Base-by-base conservation (phyloP, 2,113 vertebrate species). In the Henicopernis longicauda region DNA sequence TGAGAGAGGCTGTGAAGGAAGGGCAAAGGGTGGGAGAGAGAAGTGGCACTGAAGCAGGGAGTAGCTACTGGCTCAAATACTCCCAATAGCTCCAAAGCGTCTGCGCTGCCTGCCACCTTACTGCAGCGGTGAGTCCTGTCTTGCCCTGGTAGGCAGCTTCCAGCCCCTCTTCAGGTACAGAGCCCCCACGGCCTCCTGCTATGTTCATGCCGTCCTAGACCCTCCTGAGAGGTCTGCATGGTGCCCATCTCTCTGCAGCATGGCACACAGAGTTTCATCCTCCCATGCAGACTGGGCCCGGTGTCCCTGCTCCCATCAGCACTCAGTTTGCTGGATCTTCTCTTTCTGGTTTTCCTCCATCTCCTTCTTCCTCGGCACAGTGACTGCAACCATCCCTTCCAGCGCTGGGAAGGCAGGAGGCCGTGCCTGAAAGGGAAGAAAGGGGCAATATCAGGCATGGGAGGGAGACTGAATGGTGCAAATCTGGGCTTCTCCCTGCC, bases 251-350 rank as follows among this genome's bases (percentile, higher is more conserved):
- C 86, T 81, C 83, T 85, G 74, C 82, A 82, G 89, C 7, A 0
- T 13, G 47, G 80, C 79, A 79, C 27, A 9, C 82, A 89, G 31
- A 49, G 57, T 62, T 82, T 74, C 86, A 81, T 80, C 44, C 69
- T 92, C 50, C 93, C 63, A 54, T 7, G 49, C 71, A 87, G 66
- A 81, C 45, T 4, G 7, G 44, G 22, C 58, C 49, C 0, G 0
- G 16, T 36, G 44, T 16, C 65, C 70, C 73, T 36, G 67, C 78
- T 96, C 7, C 77, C 44, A 26, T 98, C 91, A 97, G 40, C 69
- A 97, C 32, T 88, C 78, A 0, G 57, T 92, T 54, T 97, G 89
- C 44, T 96, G 93, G 36, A 42, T 81, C 49, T 93, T 96, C 78
- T 70, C 86, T 49, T 97, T 86, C 67, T 93, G 93, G 63, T 63